phyloP scores from a whole-genome alignment of 2,113 vertebrate genomes.

The Callorhinus ursinus region DNA sequence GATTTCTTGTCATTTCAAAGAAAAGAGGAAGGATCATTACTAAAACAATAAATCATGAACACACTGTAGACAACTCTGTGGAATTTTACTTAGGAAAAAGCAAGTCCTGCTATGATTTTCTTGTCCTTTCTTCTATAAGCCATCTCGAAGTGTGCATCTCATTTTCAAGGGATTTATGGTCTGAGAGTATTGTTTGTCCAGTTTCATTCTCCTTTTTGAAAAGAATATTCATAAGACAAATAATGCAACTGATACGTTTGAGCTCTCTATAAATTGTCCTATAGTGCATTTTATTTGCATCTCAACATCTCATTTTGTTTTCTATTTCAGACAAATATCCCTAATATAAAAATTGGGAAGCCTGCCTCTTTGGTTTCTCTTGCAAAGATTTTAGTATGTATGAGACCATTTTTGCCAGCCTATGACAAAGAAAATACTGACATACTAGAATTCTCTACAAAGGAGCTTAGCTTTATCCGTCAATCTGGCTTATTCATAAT shows the following conservation, averaged over 20 bases:
- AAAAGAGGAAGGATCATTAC: conserved; percentile 80
- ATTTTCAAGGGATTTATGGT: conserved; percentile 73
- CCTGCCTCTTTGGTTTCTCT: conserved; percentile 75
- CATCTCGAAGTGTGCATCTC: conserved; percentile 70
- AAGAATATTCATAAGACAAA: conserved; percentile 78
- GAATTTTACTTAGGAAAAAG: conserved; percentile 82
- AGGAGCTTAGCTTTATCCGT: conserved; percentile 79
- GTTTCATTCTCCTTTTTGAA: conserved; percentile 77
- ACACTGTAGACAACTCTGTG: conserved; percentile 44
- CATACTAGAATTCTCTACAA: conserved; percentile 76
- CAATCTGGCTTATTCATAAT: background rate
- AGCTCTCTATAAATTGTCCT: conserved; percentile 64
- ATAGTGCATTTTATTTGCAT: conserved; percentile 57
- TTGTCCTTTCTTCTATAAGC: conserved; percentile 65
- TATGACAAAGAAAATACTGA: conserved; percentile 76
- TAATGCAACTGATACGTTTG: conserved; percentile 56
- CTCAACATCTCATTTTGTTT: conserved; percentile 65
- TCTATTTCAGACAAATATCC: conserved; percentile 71
- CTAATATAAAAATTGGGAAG: conserved; percentile 74
- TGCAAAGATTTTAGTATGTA: conserved; percentile 71
- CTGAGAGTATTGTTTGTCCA: conserved; percentile 63
- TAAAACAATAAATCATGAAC: conserved; percentile 72
- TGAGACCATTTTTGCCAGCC: conserved; percentile 71
- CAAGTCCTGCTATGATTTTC: conserved; percentile 65
- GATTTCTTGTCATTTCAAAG: conserved; percentile 74